Evolutionary conservation across 2,888 invertebrate genomes (phyloP), one percentile per base, ranked within the genome.

Genomic region (Eueremaeus valkanovi): DNA sequence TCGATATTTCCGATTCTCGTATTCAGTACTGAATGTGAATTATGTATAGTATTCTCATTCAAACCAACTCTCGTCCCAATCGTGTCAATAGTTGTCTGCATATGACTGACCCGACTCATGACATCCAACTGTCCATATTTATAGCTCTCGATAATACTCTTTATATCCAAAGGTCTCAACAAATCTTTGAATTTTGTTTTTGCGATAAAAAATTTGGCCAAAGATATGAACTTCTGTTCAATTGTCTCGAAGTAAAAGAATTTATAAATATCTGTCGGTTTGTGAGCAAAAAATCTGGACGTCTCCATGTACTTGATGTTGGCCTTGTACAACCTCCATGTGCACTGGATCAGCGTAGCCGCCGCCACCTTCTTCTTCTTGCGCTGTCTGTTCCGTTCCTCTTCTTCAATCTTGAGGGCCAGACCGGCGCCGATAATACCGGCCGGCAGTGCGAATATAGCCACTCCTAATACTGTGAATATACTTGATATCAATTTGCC

Each of bases 51-150:
- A 29, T 42, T 70, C 45, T 70, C 70, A 27, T 70, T 70, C 16
- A 70, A n/a, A 11, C 70, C 45, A 21, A 70, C 70, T 42, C 70
- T 42, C 3, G 70, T 70, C 18, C 70, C 70, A 11, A 70, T 42
- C n/a, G 70, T 70, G 16, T 70, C 70, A 18, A 70, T 70, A 45
- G 27, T 45, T 27, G 21, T 70, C 45, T 70, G 70, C 70, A 70
- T 70, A 29, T 70, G 45, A 45, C 45, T 70, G 18, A 70, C 70
- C 27, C 70, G 40, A 42, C 21, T 21, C 70, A 70, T 70, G 24
- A 75, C 40, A 63, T 75, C 75, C 75, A 75, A 49, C 27, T 75
- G 75, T 21, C 75, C 75, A 33, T 75, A 75, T 55, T 75, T 75
- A 29, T 75, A 75, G 63, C 72, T 72, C 42, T 75, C 75, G 49